phyloP scores from a whole-genome alignment of 2,888 invertebrate genomes.

The Caenorhabditis japonica region DNA sequence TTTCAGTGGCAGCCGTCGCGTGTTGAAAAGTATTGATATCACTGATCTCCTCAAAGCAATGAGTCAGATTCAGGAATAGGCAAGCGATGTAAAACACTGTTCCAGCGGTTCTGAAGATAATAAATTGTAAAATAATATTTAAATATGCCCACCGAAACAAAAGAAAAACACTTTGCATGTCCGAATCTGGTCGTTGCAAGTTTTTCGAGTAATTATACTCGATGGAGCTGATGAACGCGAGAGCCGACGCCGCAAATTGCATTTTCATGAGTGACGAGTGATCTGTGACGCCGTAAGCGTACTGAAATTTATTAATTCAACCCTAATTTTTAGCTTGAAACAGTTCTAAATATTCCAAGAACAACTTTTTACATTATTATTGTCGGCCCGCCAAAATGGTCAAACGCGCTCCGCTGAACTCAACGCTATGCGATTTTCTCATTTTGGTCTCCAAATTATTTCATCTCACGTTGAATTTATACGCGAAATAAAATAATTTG shows the following conservation, averaged over 20 bases:
- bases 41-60: slow-evolving; percentile 41
- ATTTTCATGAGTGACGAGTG: slow-evolving; percentile 38
- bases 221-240: slow-evolving; percentile 13
- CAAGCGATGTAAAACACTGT: slow-evolving; percentile 32
- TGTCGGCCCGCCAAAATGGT: too few relatives aligned
- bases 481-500: too few relatives aligned
- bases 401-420: too few relatives aligned
- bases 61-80: slow-evolving; percentile 45
- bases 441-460: too few relatives aligned
- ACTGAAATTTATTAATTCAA: slow-evolving; percentile 13
- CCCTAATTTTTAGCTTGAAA: neutral
- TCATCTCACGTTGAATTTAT: too few relatives aligned
- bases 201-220: slow-evolving; percentile 2
- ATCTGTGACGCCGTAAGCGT: slow-evolving; percentile 10
- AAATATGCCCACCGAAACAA: slow-evolving; percentile 25
- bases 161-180: slow-evolving; percentile 11
- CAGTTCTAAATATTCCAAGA: too few relatives aligned
- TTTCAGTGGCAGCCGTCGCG: neutral
- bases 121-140: neutral
- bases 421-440: too few relatives aligned
- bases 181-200: neutral
- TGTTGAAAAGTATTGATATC: slow-evolving; percentile 10
- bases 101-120: slow-evolving; percentile 40
- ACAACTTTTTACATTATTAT: too few relatives aligned
- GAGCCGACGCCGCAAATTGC: slow-evolving; percentile 25